Base-by-base conservation (phyloP, 2,113 vertebrate genomes). In the Sylvia atricapilla region DNA sequence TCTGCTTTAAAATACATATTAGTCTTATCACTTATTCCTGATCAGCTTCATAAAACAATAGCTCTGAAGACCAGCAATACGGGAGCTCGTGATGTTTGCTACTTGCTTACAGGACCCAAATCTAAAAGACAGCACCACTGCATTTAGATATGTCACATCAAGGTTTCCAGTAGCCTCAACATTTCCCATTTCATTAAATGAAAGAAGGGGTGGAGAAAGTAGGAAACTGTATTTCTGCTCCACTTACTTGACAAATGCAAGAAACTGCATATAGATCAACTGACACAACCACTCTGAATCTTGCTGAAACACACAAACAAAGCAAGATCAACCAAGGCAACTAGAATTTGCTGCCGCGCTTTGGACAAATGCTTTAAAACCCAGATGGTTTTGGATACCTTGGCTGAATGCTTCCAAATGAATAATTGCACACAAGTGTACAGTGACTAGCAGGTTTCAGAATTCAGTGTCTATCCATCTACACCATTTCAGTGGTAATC, bases 141-240 rank as follows among this genome's bases (percentile, higher is more conserved):
- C 56, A 70, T 53, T 67, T 28, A 72, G 74, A 79, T 81, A 70
- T 77, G 92, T 94, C 96, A 90, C 87, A 95, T 83, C 78, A 64
- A 88, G 79, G 62, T 81, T 95, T 96, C 81, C 84, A 81, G 68
- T 69, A 93, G 76, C 69, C 94, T 95, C 84, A 93, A 91, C 68
- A 91, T 86, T 93, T 90, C 92, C 84, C 77, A 63, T 89, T 93
- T 86, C 87, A 72, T 86, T 80, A 95, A 49, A 80, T 78, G 62
- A 78, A 93, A 84, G 82, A 67, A 37, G 20, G 28, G 25, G 47
- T 64, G n/a, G 52, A 92, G 62, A 95, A 94, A 81, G 56, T 60
- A 95, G 53, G 56, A 92, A 73, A 84, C 44, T 0, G 2, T 90
- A 43, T 84, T 93, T 96, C 90, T 76, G 93, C 84, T 79, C 86